A percentile compares a stretch with the other conserved stretches of the same genome.
Evolutionary conservation across 1,140 invertebrate species (phyloP).

Genomic region (Potamilus streckersoni): DNA sequence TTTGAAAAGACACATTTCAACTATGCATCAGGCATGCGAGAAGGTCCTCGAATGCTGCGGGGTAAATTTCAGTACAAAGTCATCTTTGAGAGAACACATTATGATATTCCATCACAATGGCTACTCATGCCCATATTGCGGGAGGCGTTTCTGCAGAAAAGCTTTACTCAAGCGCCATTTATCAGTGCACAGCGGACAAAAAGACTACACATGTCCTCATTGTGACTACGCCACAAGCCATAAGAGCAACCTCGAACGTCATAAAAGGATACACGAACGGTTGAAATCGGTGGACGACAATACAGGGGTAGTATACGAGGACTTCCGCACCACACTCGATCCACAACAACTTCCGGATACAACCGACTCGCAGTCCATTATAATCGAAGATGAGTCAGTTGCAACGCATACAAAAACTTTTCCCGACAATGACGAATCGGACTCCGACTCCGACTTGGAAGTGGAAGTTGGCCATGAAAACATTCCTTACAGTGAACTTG

Average conservation of each 20-base stretch:
- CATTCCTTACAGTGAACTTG: no score
- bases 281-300: constrained; percentile 45
- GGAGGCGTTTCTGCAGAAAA: constrained; percentile 68
- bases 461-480: no score
- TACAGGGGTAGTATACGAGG: constrained; percentile 11
- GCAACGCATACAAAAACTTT: no score
- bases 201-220: constrained; percentile 67
- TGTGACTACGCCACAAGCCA: constrained; percentile 71
- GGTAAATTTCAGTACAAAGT: constrained; percentile 66
- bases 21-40: constrained; percentile 69
- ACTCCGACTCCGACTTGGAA: no score
- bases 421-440: no score
- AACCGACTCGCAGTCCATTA: constrained; percentile 21
- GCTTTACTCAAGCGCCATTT: constrained; percentile 70
- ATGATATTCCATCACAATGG: constrained; percentile 67
- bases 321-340: constrained; percentile 16
- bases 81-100: constrained; percentile 67
- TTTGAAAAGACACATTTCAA: constrained; percentile 68
- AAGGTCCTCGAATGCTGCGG: constrained; percentile 69
- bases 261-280: constrained; percentile 64
- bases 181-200: constrained; percentile 68
- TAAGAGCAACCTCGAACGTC: constrained; percentile 71
- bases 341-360: constrained; percentile 14
- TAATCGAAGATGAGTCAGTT: not conserved
- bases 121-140: constrained; percentile 68